Evolutionary conservation across 2,888 invertebrate genomes (phyloP), one percentile per base, ranked within the genome.

Genomic region (Argynnis bischoffii): DNA sequence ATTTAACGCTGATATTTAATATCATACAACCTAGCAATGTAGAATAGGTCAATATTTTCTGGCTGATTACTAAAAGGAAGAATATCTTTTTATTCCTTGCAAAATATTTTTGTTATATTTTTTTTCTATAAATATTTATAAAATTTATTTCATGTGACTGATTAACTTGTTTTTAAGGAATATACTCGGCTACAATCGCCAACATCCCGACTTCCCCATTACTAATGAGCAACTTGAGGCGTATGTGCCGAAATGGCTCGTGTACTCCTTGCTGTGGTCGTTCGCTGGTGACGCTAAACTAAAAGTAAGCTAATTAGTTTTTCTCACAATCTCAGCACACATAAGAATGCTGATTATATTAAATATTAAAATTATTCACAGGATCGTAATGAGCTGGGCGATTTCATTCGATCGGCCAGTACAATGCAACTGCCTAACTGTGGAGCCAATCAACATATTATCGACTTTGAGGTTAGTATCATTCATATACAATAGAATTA

Each of bases 221-320:
- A 95, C 97, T 26, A 94, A 95, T 71, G 99, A 99, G 78, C 97
- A 98, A 79, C 85, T 99, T 72, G 99, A 99, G 82, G 95, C 96
- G 8, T 99, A 98, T 84, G 96, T 99, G 76, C 97, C 98, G 0
- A 98, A 98, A 83, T 96, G 97, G 85, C 94, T 99, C 69, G 95
- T 99, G 0, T 98, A 99, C 84, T 97, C 98, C 0, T 90, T 99
- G 54, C 92, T 99, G 6, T 99, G 99, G 99, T 98, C 99, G 67
- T 98, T 99, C 81, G 96, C 99, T 72, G 99, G 99, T 46, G 99
- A 99, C 89, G 98, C 99, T 54, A 99, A 98, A 87, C 94, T 99
- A 56, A 99, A 99, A 94, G 97, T 98, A 71, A 48, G 65, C 54
- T 11, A 11, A 41, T n/a, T 41, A 3, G n/a, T 31, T 15, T 15